A percentile compares a stretch with the other conserved stretches of the same genome.
Evolutionary conservation across 2,797 vertebrate genomes (phyloP).

Genomic region (Vultur gryphus): DNA sequence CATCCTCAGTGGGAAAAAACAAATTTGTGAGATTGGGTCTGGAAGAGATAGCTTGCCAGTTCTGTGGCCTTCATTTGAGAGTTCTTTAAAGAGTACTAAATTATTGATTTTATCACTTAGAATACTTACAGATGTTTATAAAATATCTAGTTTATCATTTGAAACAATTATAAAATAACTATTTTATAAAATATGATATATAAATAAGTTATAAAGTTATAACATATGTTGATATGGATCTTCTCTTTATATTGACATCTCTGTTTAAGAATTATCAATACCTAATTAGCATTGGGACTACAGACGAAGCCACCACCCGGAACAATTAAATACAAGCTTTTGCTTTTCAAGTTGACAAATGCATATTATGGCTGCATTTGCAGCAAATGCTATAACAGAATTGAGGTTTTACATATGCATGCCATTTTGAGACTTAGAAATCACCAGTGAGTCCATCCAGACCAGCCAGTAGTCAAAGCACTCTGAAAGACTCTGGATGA

Average conservation of each 20-base stretch:
- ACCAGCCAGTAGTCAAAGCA: background rate
- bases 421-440: background rate
- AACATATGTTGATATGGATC: background rate
- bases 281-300: background rate
- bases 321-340: background rate
- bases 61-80: background rate
- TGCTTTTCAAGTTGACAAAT: background rate
- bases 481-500: background rate
- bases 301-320: background rate
- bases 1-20: background rate
- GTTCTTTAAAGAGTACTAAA: background rate
- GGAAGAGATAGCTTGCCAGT: background rate
- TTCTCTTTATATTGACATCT: background rate
- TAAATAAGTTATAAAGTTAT: background rate
- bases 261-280: background rate
- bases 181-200: background rate
- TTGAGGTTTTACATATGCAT: background rate
- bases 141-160: background rate
- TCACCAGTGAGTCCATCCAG: accelerated
- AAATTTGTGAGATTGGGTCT: background rate
- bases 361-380: background rate
- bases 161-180: background rate
- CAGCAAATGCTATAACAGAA: background rate
- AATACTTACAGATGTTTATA: background rate
- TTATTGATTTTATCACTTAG: background rate